These are phyloP conservation scores for Zaprionus lineosus DNA, from an alignment of 2,888 invertebrate genomes.

Conservation along the genomic window DNA sequence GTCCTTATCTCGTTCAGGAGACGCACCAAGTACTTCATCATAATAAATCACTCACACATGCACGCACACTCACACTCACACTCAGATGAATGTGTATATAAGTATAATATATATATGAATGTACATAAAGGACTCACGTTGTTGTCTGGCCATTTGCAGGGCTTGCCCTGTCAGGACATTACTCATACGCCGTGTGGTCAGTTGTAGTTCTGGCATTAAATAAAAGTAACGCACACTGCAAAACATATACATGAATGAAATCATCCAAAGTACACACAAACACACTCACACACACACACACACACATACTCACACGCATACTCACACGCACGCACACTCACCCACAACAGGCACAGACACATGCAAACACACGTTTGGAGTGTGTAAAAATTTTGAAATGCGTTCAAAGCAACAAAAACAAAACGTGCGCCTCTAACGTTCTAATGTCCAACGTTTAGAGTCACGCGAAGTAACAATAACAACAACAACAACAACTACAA, in stretches of 20 bases:
- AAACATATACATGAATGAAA: slow-evolving; percentile 61
- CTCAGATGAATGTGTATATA: too few species aligned
- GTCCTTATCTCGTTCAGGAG: too few species aligned
- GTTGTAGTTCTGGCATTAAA: slow-evolving; percentile 12
- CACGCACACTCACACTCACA: not conserved
- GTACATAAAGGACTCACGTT: not conserved
- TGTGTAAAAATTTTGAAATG: slow-evolving; percentile 62
- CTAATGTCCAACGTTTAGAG: slow-evolving; percentile 73
- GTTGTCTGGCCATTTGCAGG: not conserved
- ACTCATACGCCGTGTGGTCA: slow-evolving; percentile 63
- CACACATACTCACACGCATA: slow-evolving; percentile 6
- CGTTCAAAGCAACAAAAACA: slow-evolving; percentile 54
- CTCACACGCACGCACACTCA: slow-evolving; percentile 20
- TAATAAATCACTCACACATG: not conserved
- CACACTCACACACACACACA: slow-evolving; percentile 21
- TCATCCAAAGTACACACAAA: slow-evolving; percentile 63
- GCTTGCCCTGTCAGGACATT: slow-evolving; percentile 43
- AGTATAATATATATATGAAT: not conserved
- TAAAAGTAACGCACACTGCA: slow-evolving; percentile 22
- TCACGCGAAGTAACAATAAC: slow-evolving; percentile 73
- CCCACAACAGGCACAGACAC: too few species aligned
- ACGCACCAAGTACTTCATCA: not conserved
- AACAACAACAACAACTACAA: slow-evolving; percentile 21
- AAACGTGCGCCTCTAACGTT: slow-evolving; percentile 58
- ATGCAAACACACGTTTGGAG: slow-evolving; percentile 6